Evolutionary conservation across 2,113 vertebrate species (phyloP), one percentile per base, ranked within the genome.

Genomic region (Oncorhynchus clarkii): DNA sequence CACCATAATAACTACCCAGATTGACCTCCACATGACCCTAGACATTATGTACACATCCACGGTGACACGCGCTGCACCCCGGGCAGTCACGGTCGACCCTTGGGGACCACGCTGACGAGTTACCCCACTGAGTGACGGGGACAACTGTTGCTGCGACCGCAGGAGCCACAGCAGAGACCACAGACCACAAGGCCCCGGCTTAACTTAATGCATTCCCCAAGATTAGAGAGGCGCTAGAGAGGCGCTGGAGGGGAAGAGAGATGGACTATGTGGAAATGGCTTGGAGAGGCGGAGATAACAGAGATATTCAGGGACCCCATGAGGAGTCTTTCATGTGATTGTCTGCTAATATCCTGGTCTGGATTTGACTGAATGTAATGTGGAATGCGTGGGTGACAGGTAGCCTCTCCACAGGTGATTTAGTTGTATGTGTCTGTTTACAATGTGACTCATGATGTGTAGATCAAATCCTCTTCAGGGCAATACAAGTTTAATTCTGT

Each of bases 121-220:
- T 71, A 80, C 80, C 48, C 71, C 75, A 80, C 13, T 85, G 89
- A 92, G 80, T 0, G 85, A 89, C 78, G 24, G 75, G 71, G 81
- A 81, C 91, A 91, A 84, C 90, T 91, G 88, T 39, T 62, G 31
- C 74, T 54, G 4, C 3, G 51, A 85, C 78, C 4, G 13, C 77
- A 71, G 73, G 34, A 73, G 14, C 49, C n/a, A 22, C 54, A 54
- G 29, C 67, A 72, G 70, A 49, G 80, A 62, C 71, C 4, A 1
- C 20, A 51, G 73, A 73, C 34, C 49, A 76, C 31, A 48, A 49
- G 57, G 79, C 82, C 82, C 76, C 22, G 60, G 77, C 78, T 90
- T 84, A 54, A 76, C 76, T 90, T 84, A 87, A 91, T 80, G 83
- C 89, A 87, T 90, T 90, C 86, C 74, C 82, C 82, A 76, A 87